phyloP scores from a whole-genome alignment of 2,113 vertebrate species.

The Sialia sialis region DNA sequence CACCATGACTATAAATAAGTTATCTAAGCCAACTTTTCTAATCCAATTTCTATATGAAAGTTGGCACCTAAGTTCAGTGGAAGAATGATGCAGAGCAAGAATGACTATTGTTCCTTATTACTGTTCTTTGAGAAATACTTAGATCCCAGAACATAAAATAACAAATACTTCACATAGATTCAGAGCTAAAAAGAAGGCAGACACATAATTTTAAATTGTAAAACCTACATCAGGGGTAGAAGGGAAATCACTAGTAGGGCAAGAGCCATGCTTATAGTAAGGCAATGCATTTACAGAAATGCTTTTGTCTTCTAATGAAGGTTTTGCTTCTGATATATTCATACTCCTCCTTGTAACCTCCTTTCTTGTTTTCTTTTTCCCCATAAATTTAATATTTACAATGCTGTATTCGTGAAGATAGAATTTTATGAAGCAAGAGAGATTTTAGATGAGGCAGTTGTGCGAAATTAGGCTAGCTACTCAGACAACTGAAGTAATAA shows the following conservation, averaged over 20 bases:
- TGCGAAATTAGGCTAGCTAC: background rate
- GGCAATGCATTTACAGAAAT: background rate
- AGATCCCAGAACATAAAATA: conserved; percentile 4
- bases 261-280: background rate
- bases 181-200: background rate
- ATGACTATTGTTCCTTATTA: conserved; percentile 4
- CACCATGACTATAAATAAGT: conserved; percentile 40
- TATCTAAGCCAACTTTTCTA: conserved; percentile 51
- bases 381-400: background rate
- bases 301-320: background rate
- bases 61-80: conserved; percentile 22
- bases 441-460: background rate
- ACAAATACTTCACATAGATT: background rate
- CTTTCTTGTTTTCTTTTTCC: background rate
- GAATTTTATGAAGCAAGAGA: background rate
- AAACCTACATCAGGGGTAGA: background rate
- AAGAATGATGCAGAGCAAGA: conserved; percentile 35
- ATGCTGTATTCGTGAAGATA: background rate
- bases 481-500: background rate
- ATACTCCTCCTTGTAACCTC: background rate
- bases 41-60: conserved; percentile 16
- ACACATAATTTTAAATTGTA: background rate
- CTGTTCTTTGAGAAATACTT: conserved; percentile 22
- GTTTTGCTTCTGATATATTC: background rate
- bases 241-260: background rate